Evolutionary conservation across 2,888 invertebrate species (phyloP).

Genomic region (Pammene fasciana): DNA sequence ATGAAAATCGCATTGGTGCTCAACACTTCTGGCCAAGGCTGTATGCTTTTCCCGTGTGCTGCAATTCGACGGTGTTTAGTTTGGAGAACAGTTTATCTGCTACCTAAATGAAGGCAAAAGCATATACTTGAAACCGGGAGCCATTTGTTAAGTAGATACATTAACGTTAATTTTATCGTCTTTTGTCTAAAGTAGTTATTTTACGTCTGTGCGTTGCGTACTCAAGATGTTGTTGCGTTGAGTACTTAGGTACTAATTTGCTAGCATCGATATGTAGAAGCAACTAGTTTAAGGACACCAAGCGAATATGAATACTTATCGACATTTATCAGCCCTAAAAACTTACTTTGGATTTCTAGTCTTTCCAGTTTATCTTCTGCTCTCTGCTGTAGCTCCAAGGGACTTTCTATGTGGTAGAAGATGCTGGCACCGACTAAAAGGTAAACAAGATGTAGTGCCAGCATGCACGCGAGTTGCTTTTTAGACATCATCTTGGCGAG

Average conservation of each 20-base stretch:
- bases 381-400: slow-evolving; percentile 85
- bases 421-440: slow-evolving; percentile 92
- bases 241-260: slow-evolving; percentile 26
- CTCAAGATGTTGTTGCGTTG: slow-evolving; percentile 20
- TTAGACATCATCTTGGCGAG: slow-evolving; percentile 88
- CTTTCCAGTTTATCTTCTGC: slow-evolving; percentile 84
- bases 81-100: background rate
- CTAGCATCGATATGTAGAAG: slow-evolving; percentile 34
- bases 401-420: slow-evolving; percentile 92
- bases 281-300: slow-evolving; percentile 39
- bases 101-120: background rate
- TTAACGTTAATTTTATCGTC: slow-evolving; percentile 15
- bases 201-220: slow-evolving; percentile 5
- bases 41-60: too few species aligned
- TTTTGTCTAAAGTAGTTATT: slow-evolving; percentile 23
- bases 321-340: slow-evolving; percentile 17
- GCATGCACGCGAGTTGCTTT: slow-evolving; percentile 89
- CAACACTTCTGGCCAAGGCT: too few species aligned
- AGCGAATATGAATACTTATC: slow-evolving; percentile 45
- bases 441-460: slow-evolving; percentile 89
- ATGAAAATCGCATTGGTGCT: too few species aligned
- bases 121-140: background rate
- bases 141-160: background rate
- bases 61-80: background rate
- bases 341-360: slow-evolving; percentile 88